phyloP scores from a whole-genome alignment of 2,888 invertebrate genomes.

The Lordiphosa fenestrarum region DNA sequence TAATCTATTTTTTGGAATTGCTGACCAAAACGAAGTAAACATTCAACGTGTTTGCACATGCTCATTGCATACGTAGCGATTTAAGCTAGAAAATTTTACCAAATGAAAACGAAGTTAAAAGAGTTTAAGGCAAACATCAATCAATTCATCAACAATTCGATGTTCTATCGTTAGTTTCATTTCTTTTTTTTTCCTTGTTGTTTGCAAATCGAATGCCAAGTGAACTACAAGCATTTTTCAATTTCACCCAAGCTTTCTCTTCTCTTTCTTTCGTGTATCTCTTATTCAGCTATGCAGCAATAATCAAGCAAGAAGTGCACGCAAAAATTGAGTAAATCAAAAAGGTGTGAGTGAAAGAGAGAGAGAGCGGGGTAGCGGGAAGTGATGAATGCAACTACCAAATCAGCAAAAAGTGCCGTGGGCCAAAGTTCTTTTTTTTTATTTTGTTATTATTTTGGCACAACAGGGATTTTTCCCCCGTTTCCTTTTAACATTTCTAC shows the following conservation, averaged over 20 bases:
- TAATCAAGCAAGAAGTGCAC: conserved; percentile 44
- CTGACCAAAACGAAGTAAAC: no score
- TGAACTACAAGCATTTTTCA: conserved; percentile 58
- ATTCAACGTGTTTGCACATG: no score
- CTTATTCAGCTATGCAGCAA: conserved; percentile 34
- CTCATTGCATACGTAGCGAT: no score
- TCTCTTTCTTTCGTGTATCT: background rate
- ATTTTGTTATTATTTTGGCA: conserved; percentile 43
- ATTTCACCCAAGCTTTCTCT: conserved; percentile 33
- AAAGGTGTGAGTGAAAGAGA: conserved; percentile 16
- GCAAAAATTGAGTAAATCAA: conserved; percentile 5
- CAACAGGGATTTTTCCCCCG: conserved; percentile 39
- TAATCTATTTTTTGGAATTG: no score
- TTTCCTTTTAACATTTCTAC: conserved; percentile 8
- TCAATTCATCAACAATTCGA: conserved; percentile 63
- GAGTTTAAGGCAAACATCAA: conserved; percentile 43
- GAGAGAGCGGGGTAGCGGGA: conserved; percentile 17
- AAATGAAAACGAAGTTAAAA: conserved; percentile 4
- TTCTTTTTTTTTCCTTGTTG: conserved; percentile 26
- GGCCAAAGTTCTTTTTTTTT: conserved; percentile 12
- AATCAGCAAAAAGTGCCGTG: conserved; percentile 35
- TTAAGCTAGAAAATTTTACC: background rate
- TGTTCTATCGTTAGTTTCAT: conserved; percentile 20
- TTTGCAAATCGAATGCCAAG: conserved; percentile 57
- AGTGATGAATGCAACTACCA: conserved; percentile 53